These are phyloP conservation scores for Microtus agrestis DNA, from an alignment of 2,797 vertebrate species.

Conservation along the genomic window DNA sequence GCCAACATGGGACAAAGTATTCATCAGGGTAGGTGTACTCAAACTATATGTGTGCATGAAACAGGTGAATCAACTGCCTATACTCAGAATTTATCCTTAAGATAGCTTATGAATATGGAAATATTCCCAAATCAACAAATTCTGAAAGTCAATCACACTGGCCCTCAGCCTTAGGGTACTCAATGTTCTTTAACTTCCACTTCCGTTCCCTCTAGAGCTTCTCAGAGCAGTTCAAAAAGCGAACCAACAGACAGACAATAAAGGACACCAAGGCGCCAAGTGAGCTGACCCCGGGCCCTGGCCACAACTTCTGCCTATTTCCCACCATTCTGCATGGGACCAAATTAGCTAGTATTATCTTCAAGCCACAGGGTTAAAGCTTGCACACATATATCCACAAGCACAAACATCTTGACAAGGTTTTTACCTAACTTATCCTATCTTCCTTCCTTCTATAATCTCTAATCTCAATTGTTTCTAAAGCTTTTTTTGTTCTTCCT, in stretches of 20 bases:
- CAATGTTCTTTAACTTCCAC: constrained; percentile 39
- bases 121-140: neutral
- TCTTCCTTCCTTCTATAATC: neutral
- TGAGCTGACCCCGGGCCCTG: neutral
- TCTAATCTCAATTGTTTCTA: constrained; percentile 29
- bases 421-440: constrained; percentile 55
- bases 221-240: neutral
- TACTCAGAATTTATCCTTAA: neutral
- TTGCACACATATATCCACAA: neutral
- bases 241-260: neutral
- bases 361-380: neutral
- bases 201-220: constrained; percentile 25
- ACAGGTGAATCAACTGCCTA: neutral
- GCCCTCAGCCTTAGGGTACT: neutral
- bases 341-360: constrained; percentile 26
- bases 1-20: neutral
- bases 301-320: constrained; percentile 32
- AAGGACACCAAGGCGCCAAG: constrained; percentile 10
- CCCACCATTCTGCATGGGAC: neutral
- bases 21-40: neutral
- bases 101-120: neutral
- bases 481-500: constrained; percentile 21
- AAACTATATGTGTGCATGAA: neutral
- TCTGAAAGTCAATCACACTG: constrained; percentile 19
- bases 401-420: neutral